Conservation (phyloP, 2,113 vertebrate species). For the Columba janthina region DNA sequence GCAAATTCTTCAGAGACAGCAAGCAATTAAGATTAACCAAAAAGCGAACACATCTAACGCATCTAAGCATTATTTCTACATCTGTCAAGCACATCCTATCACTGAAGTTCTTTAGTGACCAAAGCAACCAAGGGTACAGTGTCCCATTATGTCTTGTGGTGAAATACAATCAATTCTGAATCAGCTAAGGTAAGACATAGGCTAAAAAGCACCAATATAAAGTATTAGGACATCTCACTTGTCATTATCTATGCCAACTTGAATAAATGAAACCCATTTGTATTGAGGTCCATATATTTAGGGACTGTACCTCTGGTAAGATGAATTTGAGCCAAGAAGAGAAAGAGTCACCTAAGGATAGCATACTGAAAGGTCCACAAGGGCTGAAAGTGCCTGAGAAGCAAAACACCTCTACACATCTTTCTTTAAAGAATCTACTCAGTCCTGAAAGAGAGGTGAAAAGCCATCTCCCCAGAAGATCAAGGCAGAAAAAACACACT, state of each 20-base stretch:
- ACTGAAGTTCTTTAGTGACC: not conserved
- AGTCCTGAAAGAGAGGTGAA: not conserved
- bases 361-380: not conserved
- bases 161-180: not conserved
- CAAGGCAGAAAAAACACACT: not conserved
- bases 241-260: not conserved
- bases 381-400: not conserved
- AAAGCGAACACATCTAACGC: not conserved
- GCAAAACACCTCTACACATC: not conserved
- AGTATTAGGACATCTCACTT: not conserved
- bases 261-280: not conserved
- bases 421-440: not conserved
- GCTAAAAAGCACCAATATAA: not conserved
- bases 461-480: not conserved
- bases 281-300: not conserved
- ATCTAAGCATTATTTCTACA: not conserved
- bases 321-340: not conserved
- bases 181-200: not conserved
- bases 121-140: not conserved
- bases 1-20: not conserved
- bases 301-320: not conserved
- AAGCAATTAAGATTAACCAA: not conserved
- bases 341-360: not conserved
- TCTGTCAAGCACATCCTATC: not conserved
- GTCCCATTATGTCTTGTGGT: accelerated